Conservation (phyloP, 2,113 vertebrate genomes). For the Cyanoramphus novaezelandiae region DNA sequence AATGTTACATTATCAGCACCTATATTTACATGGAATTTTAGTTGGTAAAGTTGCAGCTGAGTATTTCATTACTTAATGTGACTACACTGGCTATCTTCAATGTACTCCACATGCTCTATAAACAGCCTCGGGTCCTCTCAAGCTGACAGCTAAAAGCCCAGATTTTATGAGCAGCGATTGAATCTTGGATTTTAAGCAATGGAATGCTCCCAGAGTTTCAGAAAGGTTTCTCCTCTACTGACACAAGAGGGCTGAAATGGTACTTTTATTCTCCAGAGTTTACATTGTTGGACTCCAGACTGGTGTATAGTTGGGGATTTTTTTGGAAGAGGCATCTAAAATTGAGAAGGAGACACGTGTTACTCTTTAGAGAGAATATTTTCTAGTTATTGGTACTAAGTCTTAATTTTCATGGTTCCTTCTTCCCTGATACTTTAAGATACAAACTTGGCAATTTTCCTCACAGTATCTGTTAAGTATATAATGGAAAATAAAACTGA, state of each 20-base stretch:
- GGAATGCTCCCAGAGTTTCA: neutral
- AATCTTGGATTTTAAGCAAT: neutral
- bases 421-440: neutral
- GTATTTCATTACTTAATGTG: neutral
- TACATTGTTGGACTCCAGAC: rapidly evolving
- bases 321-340: neutral
- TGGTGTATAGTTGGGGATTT: neutral
- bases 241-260: neutral
- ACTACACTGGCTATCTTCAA: neutral
- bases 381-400: neutral
- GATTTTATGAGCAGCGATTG: neutral
- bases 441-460: neutral
- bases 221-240: neutral
- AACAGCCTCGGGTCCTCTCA: neutral
- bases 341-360: rapidly evolving
- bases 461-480: neutral
- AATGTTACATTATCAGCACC: constrained; percentile 19
- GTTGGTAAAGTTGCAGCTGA: constrained; percentile 9
- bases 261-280: neutral
- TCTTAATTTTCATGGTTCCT: neutral
- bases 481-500: neutral
- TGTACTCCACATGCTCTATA: neutral
- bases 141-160: neutral
- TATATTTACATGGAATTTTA: constrained; percentile 26
- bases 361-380: neutral